Evolutionary conservation across 2,113 vertebrate genomes (phyloP).

Genomic region (Anhinga anhinga): DNA sequence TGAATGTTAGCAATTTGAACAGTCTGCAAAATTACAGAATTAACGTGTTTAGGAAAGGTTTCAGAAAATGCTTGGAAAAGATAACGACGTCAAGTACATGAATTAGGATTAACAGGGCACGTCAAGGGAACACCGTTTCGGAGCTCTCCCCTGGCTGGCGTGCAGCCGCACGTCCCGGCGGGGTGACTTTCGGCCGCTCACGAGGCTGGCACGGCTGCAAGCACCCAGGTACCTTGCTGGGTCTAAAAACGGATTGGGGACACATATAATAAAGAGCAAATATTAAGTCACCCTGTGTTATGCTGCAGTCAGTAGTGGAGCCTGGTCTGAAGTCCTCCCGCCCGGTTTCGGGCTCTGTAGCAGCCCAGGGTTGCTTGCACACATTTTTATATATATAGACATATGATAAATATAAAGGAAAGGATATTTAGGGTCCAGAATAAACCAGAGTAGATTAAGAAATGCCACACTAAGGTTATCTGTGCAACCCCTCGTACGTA

Average conservation of each 20-base stretch:
- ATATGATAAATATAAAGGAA: neutral
- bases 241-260: neutral
- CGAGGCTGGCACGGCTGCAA: neutral
- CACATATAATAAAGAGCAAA: neutral
- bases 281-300: rapidly evolving
- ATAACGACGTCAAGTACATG: rapidly evolving
- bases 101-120: neutral
- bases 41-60: neutral
- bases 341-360: rapidly evolving
- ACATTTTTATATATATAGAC: rapidly evolving
- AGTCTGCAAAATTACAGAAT: neutral
- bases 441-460: neutral
- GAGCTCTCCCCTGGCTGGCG: neutral
- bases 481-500: neutral
- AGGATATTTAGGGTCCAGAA: neutral
- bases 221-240: rapidly evolving
- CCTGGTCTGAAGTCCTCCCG: neutral
- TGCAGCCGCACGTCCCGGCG: rapidly evolving
- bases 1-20: neutral
- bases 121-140: rapidly evolving
- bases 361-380: neutral
- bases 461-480: neutral
- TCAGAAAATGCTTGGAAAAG: neutral
- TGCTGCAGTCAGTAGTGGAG: rapidly evolving
- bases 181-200: neutral